Evolutionary conservation across 2,888 invertebrate species (phyloP).

Genomic region (Platycnemis pennipes): DNA sequence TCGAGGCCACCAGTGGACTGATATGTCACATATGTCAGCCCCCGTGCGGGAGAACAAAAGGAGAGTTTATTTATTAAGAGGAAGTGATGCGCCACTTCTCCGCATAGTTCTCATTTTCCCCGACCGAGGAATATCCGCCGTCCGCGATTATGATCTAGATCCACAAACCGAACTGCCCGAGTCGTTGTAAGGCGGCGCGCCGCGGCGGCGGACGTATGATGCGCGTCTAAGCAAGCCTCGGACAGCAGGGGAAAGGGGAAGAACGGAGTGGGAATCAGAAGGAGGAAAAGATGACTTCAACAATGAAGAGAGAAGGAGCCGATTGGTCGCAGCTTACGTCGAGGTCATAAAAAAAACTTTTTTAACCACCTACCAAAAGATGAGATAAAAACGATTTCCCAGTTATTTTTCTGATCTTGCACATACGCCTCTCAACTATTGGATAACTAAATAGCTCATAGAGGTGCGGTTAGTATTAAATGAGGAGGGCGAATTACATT

Average conservation of each 20-base stretch:
- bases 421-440: no score
- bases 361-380: no score
- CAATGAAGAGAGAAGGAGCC: background rate
- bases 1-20: background rate
- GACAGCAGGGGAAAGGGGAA: background rate
- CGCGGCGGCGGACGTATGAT: background rate
- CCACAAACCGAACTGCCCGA: background rate
- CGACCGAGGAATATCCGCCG: background rate
- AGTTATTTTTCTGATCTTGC: no score
- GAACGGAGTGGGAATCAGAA: background rate
- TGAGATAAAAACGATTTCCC: no score
- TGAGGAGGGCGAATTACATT: no score
- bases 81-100: background rate
- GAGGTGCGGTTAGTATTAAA: no score
- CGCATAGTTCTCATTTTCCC: background rate
- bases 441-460: no score
- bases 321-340: no score
- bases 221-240: background rate
- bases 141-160: constrained; percentile 21
- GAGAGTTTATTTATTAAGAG: constrained; percentile 1
- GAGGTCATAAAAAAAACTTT: no score
- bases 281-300: background rate
- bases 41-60: background rate
- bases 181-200: no score
- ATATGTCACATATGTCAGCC: constrained; percentile 2